Conservation (phyloP, 2,888 invertebrate species). For the Scelioninae gen. 1 region DNA sequence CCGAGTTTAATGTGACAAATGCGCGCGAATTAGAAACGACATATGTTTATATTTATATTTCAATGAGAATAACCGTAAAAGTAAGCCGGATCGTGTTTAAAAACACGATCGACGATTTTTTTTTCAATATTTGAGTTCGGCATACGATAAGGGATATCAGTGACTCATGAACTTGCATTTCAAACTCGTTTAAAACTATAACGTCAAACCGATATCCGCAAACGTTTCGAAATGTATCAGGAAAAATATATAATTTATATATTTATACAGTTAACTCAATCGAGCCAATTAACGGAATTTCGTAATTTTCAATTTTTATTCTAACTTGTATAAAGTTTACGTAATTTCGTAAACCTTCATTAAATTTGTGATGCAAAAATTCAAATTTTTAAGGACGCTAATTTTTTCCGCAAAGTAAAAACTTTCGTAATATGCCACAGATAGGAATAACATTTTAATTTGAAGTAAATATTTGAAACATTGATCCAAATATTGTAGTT, state of each 20-base stretch:
- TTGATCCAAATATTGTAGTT: too few relatives aligned
- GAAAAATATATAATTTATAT: constrained; percentile 1
- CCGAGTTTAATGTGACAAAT: constrained; percentile 16
- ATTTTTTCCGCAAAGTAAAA: too few relatives aligned
- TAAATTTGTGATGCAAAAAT: too few relatives aligned
- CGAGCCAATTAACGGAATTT: too few relatives aligned
- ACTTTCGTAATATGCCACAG: too few relatives aligned
- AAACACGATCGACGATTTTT: background rate
- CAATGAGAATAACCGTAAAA: constrained; percentile 6
- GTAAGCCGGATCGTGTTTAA: constrained; percentile 1
- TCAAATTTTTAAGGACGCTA: too few relatives aligned
- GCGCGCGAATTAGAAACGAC: constrained; percentile 16
- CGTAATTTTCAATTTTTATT: too few relatives aligned
- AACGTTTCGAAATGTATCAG: constrained; percentile 13
- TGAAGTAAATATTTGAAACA: too few relatives aligned
- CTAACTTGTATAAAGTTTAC: too few relatives aligned
- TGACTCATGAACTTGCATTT: constrained; percentile 47
- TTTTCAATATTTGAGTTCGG: constrained; percentile 20
- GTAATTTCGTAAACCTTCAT: too few relatives aligned
- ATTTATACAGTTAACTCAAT: background rate
- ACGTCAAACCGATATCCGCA: background rate
- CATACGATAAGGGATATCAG: constrained; percentile 31
- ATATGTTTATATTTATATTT: constrained; percentile 12
- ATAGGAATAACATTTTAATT: too few relatives aligned
- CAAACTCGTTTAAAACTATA: constrained; percentile 9